These are phyloP conservation scores for Simalia tracyae DNA, from an alignment of 2,797 vertebrate genomes.

Conservation along the genomic window DNA sequence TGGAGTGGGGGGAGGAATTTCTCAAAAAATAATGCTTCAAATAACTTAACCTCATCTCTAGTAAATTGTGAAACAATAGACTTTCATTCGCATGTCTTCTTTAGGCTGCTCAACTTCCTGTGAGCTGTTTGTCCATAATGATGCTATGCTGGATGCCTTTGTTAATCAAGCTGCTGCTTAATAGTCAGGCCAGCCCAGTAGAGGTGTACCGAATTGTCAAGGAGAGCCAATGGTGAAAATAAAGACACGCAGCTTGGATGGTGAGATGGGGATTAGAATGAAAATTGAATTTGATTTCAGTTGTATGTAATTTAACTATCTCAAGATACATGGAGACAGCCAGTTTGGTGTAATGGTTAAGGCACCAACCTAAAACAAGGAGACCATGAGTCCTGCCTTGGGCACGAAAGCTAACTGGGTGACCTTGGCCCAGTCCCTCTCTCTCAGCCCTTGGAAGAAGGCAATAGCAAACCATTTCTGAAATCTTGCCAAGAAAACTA, in stretches of 20 bases:
- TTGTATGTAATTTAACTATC: background rate
- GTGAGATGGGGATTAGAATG: background rate
- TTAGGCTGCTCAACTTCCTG: background rate
- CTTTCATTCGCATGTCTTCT: background rate
- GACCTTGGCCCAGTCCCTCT: background rate
- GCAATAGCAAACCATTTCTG: background rate
- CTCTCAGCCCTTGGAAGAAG: background rate
- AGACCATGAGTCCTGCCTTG: background rate
- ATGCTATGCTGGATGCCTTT: background rate
- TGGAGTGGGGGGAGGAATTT: constrained; percentile 50
- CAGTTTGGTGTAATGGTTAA: background rate
- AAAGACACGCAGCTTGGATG: background rate
- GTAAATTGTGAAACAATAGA: constrained; percentile 30
- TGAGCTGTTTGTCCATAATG: background rate
- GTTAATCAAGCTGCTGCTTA: background rate
- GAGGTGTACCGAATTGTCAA: background rate
- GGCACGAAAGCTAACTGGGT: background rate
- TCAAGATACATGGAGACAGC: background rate
- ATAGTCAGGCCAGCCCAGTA: background rate
- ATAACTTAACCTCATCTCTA: constrained; percentile 45
- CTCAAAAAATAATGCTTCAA: constrained; percentile 40
- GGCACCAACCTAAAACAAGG: background rate
- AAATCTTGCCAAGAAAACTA: background rate
- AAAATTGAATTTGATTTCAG: background rate
- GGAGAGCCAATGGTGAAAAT: background rate